Percentiles rank a stretch among this genome's conserved stretches.
phyloP scores from a whole-genome alignment of 2,113 vertebrate genomes.

The Tyrannus savana region DNA sequence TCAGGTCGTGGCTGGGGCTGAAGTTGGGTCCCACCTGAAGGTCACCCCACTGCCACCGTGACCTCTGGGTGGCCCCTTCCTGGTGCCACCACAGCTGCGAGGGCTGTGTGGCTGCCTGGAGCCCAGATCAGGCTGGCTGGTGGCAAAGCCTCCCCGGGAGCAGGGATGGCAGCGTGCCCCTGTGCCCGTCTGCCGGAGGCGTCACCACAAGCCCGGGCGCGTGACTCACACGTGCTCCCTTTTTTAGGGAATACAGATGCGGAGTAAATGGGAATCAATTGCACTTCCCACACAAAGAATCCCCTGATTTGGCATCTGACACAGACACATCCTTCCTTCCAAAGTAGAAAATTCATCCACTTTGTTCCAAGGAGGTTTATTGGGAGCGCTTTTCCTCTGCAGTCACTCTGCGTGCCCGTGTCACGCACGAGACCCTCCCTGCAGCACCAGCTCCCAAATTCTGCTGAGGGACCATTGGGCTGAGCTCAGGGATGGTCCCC shows the following conservation, averaged over 20 bases:
- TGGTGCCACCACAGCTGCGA: background rate
- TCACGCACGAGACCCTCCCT: background rate
- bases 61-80: background rate
- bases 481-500: background rate
- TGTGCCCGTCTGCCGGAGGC: background rate
- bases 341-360: background rate
- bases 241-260: background rate
- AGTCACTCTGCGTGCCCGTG: background rate
- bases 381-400: background rate
- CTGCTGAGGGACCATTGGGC: background rate
- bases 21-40: accelerated
- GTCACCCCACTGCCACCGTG: accelerated
- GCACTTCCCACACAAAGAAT: background rate
- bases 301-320: background rate
- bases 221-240: background rate
- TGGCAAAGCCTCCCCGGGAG: background rate
- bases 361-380: background rate
- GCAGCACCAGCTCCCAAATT: background rate
- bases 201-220: background rate
- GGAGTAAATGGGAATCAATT: background rate
- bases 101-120: background rate
- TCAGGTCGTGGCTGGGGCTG: background rate
- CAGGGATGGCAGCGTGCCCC: accelerated
- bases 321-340: slow-evolving; percentile 6
- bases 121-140: background rate